Conservation (phyloP, 2,113 vertebrate genomes). For the Urocitellus parryii region DNA sequence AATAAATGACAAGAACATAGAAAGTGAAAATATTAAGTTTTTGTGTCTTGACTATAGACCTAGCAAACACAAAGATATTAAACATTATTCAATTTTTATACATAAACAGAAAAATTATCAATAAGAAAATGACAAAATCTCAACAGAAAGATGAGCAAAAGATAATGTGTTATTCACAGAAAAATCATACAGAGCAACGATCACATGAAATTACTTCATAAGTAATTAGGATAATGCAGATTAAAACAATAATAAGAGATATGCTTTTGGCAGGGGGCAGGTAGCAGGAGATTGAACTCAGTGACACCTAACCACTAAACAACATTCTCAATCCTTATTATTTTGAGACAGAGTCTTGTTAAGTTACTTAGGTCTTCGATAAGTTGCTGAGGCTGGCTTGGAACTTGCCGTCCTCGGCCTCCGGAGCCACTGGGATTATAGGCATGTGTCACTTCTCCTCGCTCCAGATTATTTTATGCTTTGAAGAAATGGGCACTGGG, state of each 20-base stretch:
- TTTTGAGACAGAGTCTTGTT: too few relatives aligned
- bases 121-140: neutral
- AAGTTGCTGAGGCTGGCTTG: too few relatives aligned
- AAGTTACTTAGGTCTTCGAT: too few relatives aligned
- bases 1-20: neutral
- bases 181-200: neutral
- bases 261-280: neutral
- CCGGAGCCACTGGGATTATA: too few relatives aligned
- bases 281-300: too few relatives aligned
- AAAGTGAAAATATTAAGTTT: neutral
- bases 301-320: too few relatives aligned
- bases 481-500: neutral
- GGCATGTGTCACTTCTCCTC: too few relatives aligned
- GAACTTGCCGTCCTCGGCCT: too few relatives aligned
- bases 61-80: slow-evolving; percentile 27
- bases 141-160: slow-evolving; percentile 14
- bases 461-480: neutral
- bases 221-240: neutral
- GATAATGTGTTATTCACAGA: neutral
- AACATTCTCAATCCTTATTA: too few relatives aligned
- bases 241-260: neutral
- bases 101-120: neutral
- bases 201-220: neutral
- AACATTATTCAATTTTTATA: neutral
- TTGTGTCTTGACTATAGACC: neutral